A percentile compares a stretch with the other conserved stretches of the same genome.
Evolutionary conservation across 2,113 vertebrate species (phyloP).

Genomic region (Plestiodon gilberti): DNA sequence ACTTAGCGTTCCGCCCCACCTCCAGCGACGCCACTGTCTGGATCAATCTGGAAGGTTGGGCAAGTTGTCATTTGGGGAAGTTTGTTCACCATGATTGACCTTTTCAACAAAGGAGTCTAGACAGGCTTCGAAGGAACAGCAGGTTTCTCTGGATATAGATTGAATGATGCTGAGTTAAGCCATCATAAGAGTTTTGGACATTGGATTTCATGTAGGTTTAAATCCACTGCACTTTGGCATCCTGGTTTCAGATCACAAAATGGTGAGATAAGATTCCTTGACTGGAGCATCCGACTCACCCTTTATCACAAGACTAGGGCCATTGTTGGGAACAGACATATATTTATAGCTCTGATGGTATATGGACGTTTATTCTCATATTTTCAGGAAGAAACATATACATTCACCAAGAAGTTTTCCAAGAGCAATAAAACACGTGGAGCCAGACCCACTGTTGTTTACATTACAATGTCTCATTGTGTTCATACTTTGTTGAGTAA

Average conservation of each 20-base stretch:
- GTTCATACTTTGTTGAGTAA: constrained; percentile 15
- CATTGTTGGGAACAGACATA: neutral
- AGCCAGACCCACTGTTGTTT: constrained; percentile 53
- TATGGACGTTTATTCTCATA: neutral
- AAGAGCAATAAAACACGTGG: constrained; percentile 54
- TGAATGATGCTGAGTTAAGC: neutral
- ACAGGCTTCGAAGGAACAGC: no score
- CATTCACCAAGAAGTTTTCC: constrained; percentile 44
- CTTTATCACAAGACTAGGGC: neutral
- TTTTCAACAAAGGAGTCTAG: no score
- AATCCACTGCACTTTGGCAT: neutral
- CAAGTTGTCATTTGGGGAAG: no score
- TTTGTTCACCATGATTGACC: no score
- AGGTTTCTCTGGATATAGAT: neutral
- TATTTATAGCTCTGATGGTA: constrained; percentile 36
- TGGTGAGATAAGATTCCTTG: constrained; percentile 9
- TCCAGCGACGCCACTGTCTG: no score
- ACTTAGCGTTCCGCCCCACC: no score
- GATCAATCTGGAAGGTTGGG: no score
- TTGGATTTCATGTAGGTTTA: neutral
- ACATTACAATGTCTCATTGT: constrained; percentile 30
- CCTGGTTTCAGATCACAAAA: neutral
- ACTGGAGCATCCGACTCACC: constrained; percentile 23
- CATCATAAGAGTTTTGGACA: neutral
- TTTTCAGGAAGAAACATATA: constrained; percentile 46